Evolutionary conservation across 1,140 invertebrate genomes (phyloP), one percentile per base, ranked within the genome.

Genomic region (Ericerus pela): DNA sequence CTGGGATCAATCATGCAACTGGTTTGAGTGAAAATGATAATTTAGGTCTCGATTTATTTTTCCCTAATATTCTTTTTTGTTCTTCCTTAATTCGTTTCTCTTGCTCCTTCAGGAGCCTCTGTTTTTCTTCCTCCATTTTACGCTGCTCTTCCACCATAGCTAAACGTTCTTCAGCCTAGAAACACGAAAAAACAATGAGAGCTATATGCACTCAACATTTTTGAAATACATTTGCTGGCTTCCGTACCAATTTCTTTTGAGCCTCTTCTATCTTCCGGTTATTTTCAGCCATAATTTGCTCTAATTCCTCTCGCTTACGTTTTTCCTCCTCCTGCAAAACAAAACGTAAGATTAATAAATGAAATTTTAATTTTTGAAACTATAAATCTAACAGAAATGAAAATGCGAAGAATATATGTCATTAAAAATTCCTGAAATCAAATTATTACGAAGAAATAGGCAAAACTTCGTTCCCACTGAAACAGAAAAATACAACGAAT

Each of bases 191-290:
- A n/a, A n/a, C n/a, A n/a, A n/a, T n/a, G n/a, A n/a, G n/a, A n/a
- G n/a, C n/a, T n/a, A n/a, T n/a, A n/a, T n/a, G n/a, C n/a, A n/a
- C n/a, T n/a, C n/a, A 28, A 57, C 31, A 24, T n/a, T n/a, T 8
- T 33, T 10, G n/a, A 33, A 33, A 10, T 33, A 8, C 30, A 33
- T n/a, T 33, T 8, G 41, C 16, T 38, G 18, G 57, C 43, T 28
- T 47, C 69, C 76, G 79, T 75, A 96, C 92, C 80, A 96, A 75
- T 84, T 93, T 94, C 69, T 82, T 81, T 75, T 96, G 91, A 61
- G 91, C 91, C 72, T 95, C 89, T 74, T 96, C 90, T 61, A 96
- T 94, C 76, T 95, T 96, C 73, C 78, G 82, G 77, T 95, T 94
- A 77, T 96, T 96, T 77, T 96, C 91, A 65, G 90, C 89, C 81